Percentiles rank a stretch among this genome's conserved stretches.
Conservation (phyloP, 2,888 invertebrate species). For the Heteromyza rotundicornis region DNA sequence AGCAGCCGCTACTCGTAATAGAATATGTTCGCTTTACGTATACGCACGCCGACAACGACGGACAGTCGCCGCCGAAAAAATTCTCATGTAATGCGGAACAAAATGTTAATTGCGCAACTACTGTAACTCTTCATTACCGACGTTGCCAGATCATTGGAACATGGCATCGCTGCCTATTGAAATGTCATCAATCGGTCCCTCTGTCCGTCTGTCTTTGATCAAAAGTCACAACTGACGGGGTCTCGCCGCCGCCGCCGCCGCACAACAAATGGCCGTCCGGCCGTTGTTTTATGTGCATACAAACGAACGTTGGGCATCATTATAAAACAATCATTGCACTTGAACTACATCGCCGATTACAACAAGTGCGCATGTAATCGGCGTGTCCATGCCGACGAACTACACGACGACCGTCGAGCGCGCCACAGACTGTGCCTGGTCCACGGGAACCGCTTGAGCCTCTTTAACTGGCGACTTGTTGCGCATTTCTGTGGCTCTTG, state of each 20-base stretch:
- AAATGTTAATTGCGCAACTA: background rate
- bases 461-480: too few relatives aligned
- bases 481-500: too few relatives aligned
- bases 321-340: conserved; percentile 17
- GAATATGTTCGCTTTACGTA: too few relatives aligned
- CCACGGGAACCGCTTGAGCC: too few relatives aligned
- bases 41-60: too few relatives aligned
- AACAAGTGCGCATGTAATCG: background rate
- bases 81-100: conserved; percentile 11
- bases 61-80: too few relatives aligned
- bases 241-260: conserved; percentile 12
- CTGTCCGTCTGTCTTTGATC: conserved; percentile 20
- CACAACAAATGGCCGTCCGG: background rate
- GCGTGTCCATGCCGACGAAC: too few relatives aligned
- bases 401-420: too few relatives aligned
- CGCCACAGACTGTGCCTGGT: too few relatives aligned
- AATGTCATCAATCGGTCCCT: conserved; percentile 26
- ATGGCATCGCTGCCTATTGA: conserved; percentile 26
- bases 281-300: background rate
- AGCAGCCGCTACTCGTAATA: too few relatives aligned
- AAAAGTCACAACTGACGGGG: conserved; percentile 5
- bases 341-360: background rate
- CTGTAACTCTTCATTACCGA: too few relatives aligned
- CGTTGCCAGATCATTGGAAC: conserved; percentile 23
- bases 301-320: conserved; percentile 7